Conservation (phyloP, 2,113 vertebrate species). For the Oxygymnocypris stewartii region DNA sequence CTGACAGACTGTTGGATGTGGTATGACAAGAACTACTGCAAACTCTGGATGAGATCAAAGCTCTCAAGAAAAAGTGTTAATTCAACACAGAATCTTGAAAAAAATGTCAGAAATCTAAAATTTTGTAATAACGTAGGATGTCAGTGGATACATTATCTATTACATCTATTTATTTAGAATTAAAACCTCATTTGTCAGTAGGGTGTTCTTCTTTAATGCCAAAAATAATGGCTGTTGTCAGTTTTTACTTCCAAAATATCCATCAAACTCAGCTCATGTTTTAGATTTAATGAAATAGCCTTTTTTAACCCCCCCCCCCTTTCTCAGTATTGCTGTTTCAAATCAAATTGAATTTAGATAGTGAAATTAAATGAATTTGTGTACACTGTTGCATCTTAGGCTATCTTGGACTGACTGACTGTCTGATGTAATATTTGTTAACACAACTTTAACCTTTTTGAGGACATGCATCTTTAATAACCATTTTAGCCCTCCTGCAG, state of each 20-base stretch:
- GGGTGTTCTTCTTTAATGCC: background rate
- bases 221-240: background rate
- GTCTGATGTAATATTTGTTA: conserved; percentile 40
- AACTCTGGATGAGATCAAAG: background rate
- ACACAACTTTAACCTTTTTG: conserved; percentile 37
- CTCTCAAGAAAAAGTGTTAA: background rate
- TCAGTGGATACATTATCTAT: background rate
- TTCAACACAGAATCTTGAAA: background rate
- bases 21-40: conserved; percentile 24
- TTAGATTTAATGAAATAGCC: conserved; percentile 40
- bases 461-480: background rate
- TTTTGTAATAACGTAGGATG: background rate
- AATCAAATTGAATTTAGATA: conserved; percentile 33
- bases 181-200: conserved; percentile 10
- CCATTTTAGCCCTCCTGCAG: conserved; percentile 5
- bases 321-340: background rate
- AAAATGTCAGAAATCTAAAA: background rate
- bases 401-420: conserved; percentile 6
- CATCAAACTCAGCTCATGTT: conserved; percentile 12
- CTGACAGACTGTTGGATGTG: background rate
- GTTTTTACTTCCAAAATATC: conserved; percentile 6
- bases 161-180: background rate
- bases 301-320: conserved; percentile 45
- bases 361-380: conserved; percentile 17
- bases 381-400: background rate